A percentile compares a stretch with the other conserved stretches of the same genome.
Evolutionary conservation across 2,113 vertebrate species (phyloP).

Genomic region (Tiliqua scincoides): DNA sequence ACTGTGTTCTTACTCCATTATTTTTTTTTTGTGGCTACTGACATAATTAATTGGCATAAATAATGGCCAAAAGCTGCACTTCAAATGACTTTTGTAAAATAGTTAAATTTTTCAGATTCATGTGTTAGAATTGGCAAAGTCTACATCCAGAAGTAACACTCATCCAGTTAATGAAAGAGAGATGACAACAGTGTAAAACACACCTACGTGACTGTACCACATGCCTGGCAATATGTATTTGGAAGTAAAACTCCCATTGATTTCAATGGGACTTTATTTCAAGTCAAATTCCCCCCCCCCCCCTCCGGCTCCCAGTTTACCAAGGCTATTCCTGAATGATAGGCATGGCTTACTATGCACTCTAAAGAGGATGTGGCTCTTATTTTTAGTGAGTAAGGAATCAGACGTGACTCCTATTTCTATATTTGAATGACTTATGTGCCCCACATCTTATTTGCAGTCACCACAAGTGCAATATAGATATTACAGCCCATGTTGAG

Average conservation of each 20-base stretch:
- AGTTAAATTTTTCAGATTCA: conserved; percentile 31
- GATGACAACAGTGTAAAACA: not conserved
- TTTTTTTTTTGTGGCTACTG: conserved; percentile 31
- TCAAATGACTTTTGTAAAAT: not conserved
- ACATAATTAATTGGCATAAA: conserved; percentile 3
- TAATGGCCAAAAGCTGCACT: not conserved
- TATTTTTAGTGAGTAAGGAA: not conserved
- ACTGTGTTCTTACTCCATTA: not conserved
- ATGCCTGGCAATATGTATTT: not conserved
- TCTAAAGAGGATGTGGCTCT: too few relatives aligned
- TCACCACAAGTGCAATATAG: conserved; percentile 50
- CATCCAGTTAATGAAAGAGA: conserved; percentile 19
- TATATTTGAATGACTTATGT: conserved; percentile 60
- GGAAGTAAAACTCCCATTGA: not conserved
- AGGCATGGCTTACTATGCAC: not conserved
- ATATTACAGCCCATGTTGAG: conserved; percentile 57
- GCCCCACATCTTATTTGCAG: conserved; percentile 63
- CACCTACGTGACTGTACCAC: not conserved
- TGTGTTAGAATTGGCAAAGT: conserved; percentile 24
- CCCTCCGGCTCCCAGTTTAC: not conserved
- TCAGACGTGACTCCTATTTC: conserved; percentile 59
- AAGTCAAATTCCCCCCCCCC: not conserved
- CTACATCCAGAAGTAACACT: conserved; percentile 5
- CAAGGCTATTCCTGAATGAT: not conserved
- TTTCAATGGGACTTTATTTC: not conserved